A percentile compares a stretch with the other conserved stretches of the same genome.
These are phyloP conservation scores for Drosophila diplacantha DNA, from an alignment of 2,888 invertebrate genomes.

Conservation along the genomic window DNA sequence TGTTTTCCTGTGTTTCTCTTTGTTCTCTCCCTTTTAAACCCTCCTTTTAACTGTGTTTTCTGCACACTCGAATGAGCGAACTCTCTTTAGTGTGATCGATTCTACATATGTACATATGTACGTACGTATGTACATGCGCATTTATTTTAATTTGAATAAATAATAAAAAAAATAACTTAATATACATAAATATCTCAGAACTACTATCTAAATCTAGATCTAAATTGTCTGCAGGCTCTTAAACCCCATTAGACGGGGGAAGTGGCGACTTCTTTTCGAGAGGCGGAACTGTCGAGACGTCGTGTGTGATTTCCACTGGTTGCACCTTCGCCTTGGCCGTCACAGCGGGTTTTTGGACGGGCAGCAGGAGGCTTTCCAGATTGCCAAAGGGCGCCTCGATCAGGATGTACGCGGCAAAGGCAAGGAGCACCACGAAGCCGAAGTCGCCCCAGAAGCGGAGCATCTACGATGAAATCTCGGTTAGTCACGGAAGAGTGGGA, in stretches of 20 bases:
- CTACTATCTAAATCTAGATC: background rate
- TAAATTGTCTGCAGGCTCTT: background rate
- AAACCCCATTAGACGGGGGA: background rate
- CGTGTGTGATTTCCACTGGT: background rate
- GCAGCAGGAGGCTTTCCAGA: conserved; percentile 41
- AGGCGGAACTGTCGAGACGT: background rate
- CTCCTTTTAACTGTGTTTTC: background rate
- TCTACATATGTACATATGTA: background rate
- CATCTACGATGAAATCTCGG: conserved; percentile 37
- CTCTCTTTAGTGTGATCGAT: background rate
- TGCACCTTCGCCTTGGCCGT: conserved; percentile 1
- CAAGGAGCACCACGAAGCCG: conserved; percentile 59
- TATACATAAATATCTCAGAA: conserved; percentile 13
- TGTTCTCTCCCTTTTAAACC: background rate
- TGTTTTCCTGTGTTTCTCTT: background rate
- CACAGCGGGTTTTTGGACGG: conserved; percentile 14
- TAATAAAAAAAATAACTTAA: conserved; percentile 2
- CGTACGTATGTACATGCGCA: background rate
- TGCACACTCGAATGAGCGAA: background rate
- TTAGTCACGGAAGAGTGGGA: background rate
- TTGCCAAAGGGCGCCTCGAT: conserved; percentile 37
- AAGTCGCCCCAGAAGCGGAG: conserved; percentile 72
- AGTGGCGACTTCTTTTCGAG: background rate
- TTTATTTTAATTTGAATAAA: background rate
- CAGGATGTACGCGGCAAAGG: conserved; percentile 27